A percentile compares a stretch with the other conserved stretches of the same genome.
phyloP scores from a whole-genome alignment of 1,140 invertebrate genomes.

The Cydia splendana region DNA sequence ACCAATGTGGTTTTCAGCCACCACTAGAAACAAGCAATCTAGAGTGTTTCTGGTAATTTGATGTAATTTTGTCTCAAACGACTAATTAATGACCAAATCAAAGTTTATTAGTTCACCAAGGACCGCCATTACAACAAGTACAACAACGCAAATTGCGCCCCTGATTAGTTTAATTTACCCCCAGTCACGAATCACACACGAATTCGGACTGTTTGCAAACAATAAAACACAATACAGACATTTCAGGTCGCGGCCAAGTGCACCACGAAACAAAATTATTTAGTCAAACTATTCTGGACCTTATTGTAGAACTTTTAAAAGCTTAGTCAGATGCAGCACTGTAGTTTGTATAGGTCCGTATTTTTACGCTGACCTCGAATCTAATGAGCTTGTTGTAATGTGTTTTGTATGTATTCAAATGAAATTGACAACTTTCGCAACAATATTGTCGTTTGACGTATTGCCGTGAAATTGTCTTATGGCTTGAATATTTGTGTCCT shows the following conservation, averaged over 20 bases:
- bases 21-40: too few relatives aligned
- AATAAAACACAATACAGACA: constrained; percentile 29
- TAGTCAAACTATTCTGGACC: not conserved
- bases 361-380: constrained; percentile 42
- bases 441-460: constrained; percentile 10
- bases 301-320: not conserved
- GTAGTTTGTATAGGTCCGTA: constrained; percentile 36
- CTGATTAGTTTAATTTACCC: constrained; percentile 13
- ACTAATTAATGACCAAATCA: not conserved
- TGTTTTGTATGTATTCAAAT: constrained; percentile 41
- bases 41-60: too few relatives aligned
- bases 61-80: too few relatives aligned
- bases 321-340: not conserved
- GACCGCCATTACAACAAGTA: not conserved
- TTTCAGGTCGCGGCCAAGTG: constrained; percentile 45
- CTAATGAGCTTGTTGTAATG: constrained; percentile 39
- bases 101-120: not conserved
- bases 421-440: constrained; percentile 33
- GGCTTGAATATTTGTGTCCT: not conserved
- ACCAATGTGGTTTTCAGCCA: too few relatives aligned
- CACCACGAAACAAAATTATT: not conserved
- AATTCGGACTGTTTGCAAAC: constrained; percentile 20
- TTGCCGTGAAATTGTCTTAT: constrained; percentile 30
- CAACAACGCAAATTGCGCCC: not conserved
- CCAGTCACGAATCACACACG: constrained; percentile 9